Evolutionary conservation across 2,113 vertebrate genomes (phyloP).

Genomic region (Oreochromis niloticus): DNA sequence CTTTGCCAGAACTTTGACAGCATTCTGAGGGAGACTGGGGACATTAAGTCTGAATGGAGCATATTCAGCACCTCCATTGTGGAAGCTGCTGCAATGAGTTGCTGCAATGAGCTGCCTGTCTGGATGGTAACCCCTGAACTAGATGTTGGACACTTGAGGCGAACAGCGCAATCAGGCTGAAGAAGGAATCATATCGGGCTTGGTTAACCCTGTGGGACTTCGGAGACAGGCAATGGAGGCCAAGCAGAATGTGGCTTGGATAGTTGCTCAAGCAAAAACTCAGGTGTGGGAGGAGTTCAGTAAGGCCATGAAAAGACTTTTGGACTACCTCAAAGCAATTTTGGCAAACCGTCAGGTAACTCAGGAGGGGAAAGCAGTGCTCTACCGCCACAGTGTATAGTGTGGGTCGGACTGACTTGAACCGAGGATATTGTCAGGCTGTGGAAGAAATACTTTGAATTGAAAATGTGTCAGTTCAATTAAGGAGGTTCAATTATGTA

Average conservation of each 20-base stretch:
- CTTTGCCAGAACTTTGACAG: not conserved
- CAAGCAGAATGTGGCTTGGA: not conserved
- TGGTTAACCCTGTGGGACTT: not conserved
- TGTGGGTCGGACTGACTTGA: not conserved
- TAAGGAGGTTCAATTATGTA: not conserved
- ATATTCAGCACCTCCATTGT: not conserved
- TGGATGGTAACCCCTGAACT: not conserved
- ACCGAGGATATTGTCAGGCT: not conserved
- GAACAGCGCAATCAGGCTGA: not conserved
- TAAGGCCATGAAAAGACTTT: not conserved
- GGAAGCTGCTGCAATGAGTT: not conserved
- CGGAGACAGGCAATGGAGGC: not conserved
- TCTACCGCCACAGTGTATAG: not conserved
- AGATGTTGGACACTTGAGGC: not conserved
- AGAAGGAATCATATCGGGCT: not conserved
- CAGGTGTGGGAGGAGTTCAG: not conserved
- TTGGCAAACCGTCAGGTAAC: not conserved
- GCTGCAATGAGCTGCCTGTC: not conserved
- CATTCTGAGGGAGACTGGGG: not conserved
- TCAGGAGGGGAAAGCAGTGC: not conserved
- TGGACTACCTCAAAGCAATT: not conserved
- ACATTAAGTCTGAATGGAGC: not conserved
- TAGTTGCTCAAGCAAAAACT: not conserved
- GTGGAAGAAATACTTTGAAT: not conserved
- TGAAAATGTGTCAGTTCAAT: not conserved